Conservation (phyloP, 1,140 invertebrate species). For the Aleiodes sp. region DNA sequence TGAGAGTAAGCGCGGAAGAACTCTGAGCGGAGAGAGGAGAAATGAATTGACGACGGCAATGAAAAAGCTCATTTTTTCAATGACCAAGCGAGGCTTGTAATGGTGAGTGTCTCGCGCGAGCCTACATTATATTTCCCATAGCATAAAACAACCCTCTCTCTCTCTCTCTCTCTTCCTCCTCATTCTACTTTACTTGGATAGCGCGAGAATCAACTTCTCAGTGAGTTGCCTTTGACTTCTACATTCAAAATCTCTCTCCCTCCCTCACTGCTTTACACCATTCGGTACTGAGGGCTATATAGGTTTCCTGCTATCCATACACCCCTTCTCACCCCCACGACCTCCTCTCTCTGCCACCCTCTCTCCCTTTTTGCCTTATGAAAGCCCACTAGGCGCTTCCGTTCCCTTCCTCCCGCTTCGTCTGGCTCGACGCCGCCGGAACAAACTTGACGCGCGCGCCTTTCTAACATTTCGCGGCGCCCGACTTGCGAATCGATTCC, state of each 20-base stretch:
- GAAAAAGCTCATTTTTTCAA: slow-evolving; percentile 9
- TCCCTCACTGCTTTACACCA: no score
- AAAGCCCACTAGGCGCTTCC: neutral
- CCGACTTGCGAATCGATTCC: slow-evolving; percentile 25
- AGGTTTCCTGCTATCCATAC: neutral
- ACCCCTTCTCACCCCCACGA: neutral
- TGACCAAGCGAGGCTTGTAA: neutral
- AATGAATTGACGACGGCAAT: neutral
- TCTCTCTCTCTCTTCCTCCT: neutral
- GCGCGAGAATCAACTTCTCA: slow-evolving; percentile 19
- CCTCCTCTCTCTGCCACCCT: slow-evolving; percentile 11
- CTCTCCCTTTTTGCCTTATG: slow-evolving; percentile 8
- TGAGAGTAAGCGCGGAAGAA: no score
- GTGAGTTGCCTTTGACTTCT: slow-evolving; percentile 36
- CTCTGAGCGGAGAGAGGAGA: no score
- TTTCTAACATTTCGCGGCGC: slow-evolving; percentile 28
- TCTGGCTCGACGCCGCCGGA: slow-evolving; percentile 3
- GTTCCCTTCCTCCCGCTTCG: neutral
- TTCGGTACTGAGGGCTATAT: neutral
- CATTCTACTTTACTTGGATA: neutral
- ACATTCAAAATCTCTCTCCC: slow-evolving; percentile 30
- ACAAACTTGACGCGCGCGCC: slow-evolving; percentile 31
- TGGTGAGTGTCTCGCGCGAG: neutral
- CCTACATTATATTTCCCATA: neutral
- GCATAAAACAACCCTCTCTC: neutral